Evolutionary conservation across 2,888 invertebrate genomes (phyloP).

Genomic region (Meiosimyza decipiens): DNA sequence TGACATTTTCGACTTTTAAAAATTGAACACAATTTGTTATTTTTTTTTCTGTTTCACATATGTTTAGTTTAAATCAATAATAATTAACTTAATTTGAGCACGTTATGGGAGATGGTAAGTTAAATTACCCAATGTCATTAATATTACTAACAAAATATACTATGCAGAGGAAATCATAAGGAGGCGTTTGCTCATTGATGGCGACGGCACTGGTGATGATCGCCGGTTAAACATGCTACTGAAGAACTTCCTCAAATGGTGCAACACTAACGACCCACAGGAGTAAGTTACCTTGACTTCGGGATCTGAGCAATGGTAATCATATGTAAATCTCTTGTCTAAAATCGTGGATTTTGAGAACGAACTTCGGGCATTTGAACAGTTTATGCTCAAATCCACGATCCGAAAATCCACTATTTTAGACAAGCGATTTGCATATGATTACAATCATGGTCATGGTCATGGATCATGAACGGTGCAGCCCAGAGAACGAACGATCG

Average conservation of each 20-base stretch:
- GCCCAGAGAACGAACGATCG: too few relatives aligned
- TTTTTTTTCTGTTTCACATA: not conserved
- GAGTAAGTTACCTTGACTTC: slow-evolving; percentile 68
- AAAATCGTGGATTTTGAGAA: too few relatives aligned
- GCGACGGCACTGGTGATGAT: slow-evolving; percentile 97
- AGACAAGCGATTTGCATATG: too few relatives aligned
- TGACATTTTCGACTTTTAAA: not conserved
- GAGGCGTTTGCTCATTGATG: slow-evolving; percentile 90
- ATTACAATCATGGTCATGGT: too few relatives aligned
- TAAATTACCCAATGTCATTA: not conserved
- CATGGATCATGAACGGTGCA: too few relatives aligned
- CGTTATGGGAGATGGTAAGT: slow-evolving; percentile 30
- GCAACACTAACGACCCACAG: slow-evolving; percentile 73
- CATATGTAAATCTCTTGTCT: too few relatives aligned
- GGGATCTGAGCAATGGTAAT: too few relatives aligned
- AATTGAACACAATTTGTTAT: too few relatives aligned
- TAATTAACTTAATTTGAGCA: not conserved
- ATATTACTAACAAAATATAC: not conserved
- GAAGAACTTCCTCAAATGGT: slow-evolving; percentile 85
- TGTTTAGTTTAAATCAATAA: not conserved
- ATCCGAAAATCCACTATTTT: too few relatives aligned
- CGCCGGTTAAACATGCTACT: slow-evolving; percentile 84
- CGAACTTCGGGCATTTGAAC: too few relatives aligned
- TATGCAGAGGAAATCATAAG: slow-evolving; percentile 90
- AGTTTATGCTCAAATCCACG: too few relatives aligned